Evolutionary conservation across 2,113 vertebrate genomes (phyloP), one percentile per base, ranked within the genome.

Genomic region (Elephantulus edwardii): DNA sequence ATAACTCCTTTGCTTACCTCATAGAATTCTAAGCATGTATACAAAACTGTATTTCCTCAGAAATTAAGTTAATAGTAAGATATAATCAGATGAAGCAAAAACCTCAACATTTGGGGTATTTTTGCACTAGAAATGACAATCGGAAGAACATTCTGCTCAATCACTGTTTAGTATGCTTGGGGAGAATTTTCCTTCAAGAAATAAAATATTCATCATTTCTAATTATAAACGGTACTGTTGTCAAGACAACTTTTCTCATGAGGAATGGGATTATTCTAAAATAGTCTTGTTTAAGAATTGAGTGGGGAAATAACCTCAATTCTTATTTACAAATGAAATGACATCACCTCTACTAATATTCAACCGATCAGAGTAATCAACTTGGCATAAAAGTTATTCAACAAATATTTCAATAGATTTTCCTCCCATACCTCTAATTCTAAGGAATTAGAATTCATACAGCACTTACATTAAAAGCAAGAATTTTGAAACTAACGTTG

Each of bases 181-280:
- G 76, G n/a, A 91, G 81, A 95, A 91, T 88, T 80, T 92, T 91
- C 86, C 95, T 95, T 93, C 38, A 88, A 96, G 93, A 96, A 96
- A 96, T 95, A 93, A 96, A 94, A 96, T 95, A 96, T 95, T 96
- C 94, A 96, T 95, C 77, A 83, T 66, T 93, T 96, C 93, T 93
- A 96, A 94, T 95, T 93, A 94, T 95, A 94, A 91, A 66, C 85
- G 54, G 85, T 88, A 90, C 90, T 93, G 91, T 94, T 95, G 94
- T 96, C 93, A 96, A 94, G 96, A 96, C 95, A 96, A 94, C 95
- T 93, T 95, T 94, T 86, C 95, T 96, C 93, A 83, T 46, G 88
- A 92, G 95, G 44, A 50, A 94, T 58, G 83, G 8, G n/a, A 93
- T 92, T 92, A 89, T 96, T 93, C 86, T 88, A 88, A 96, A 91